A percentile compares a stretch with the other conserved stretches of the same genome.
These are phyloP conservation scores for Macrophya alboannulata DNA, from an alignment of 2,888 invertebrate genomes.

Conservation along the genomic window DNA sequence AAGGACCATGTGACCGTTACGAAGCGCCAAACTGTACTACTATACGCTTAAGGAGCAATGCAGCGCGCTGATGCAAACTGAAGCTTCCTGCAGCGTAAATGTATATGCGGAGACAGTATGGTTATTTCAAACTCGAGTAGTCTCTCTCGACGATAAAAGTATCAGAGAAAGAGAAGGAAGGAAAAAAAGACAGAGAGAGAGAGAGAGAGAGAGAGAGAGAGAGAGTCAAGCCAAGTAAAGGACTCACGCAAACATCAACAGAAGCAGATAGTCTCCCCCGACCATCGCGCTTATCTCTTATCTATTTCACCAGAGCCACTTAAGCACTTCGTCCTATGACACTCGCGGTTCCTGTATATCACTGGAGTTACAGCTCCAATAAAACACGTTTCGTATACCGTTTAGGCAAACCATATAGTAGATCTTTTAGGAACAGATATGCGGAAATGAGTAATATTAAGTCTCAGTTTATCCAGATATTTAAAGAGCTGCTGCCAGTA, in stretches of 20 bases:
- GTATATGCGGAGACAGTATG: not conserved
- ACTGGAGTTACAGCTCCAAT: not conserved
- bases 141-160: slow-evolving; percentile 38
- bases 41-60: not conserved
- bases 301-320: slow-evolving; percentile 39
- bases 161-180: not conserved
- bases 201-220: no score
- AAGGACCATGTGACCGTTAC: slow-evolving; percentile 52
- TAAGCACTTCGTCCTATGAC: slow-evolving; percentile 23
- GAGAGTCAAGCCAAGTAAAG: not conserved
- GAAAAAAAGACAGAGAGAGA: no score
- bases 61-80: slow-evolving; percentile 16
- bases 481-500: not conserved
- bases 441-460: not conserved
- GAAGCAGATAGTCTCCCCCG: slow-evolving; percentile 3
- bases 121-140: not conserved
- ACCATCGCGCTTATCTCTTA: slow-evolving; percentile 25
- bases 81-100: not conserved
- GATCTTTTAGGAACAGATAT: not conserved
- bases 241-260: not conserved
- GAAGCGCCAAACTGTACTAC: slow-evolving; percentile 50
- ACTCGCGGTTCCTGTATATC: slow-evolving; percentile 12
- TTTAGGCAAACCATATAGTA: not conserved
- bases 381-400: not conserved
- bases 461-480: not conserved